Evolutionary conservation across 2,888 invertebrate species (phyloP).

Genomic region (Marronus borbonicus): DNA sequence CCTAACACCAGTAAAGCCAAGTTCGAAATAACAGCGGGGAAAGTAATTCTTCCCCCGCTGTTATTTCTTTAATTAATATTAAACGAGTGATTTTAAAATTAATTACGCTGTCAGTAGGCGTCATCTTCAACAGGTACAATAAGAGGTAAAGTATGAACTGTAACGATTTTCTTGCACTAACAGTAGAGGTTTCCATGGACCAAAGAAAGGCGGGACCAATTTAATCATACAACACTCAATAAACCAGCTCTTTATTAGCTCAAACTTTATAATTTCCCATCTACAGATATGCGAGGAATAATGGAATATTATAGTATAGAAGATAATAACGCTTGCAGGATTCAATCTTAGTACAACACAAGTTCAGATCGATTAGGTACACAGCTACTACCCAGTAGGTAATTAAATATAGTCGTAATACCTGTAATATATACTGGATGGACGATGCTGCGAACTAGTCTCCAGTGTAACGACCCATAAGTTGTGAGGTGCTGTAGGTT

Average conservation of each 20-base stretch:
- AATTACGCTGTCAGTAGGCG: too few species aligned
- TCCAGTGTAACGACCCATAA: conserved; percentile 16
- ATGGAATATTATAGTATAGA: conserved; percentile 33
- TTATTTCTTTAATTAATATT: too few species aligned
- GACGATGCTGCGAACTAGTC: conserved; percentile 1
- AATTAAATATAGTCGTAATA: conserved; percentile 40
- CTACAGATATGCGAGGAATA: conserved; percentile 26
- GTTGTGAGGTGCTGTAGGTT: neutral
- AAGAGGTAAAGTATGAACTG: too few species aligned
- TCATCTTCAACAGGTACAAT: too few species aligned
- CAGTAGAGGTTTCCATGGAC: neutral
- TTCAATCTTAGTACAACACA: conserved; percentile 27
- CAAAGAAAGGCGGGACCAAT: neutral
- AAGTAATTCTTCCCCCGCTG: too few species aligned
- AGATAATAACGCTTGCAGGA: conserved; percentile 24
- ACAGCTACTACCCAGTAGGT: conserved; percentile 18
- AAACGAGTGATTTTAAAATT: too few species aligned
- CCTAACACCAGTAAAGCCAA: too few species aligned
- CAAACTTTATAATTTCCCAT: conserved; percentile 38
- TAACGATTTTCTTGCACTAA: neutral
- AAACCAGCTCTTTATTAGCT: conserved; percentile 22
- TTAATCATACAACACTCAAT: conserved; percentile 23
- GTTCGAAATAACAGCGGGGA: too few species aligned
- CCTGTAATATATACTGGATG: conserved; percentile 20
- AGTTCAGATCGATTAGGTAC: conserved; percentile 27